phyloP scores from a whole-genome alignment of 2,888 invertebrate species.

The Troides oblongomaculatus region DNA sequence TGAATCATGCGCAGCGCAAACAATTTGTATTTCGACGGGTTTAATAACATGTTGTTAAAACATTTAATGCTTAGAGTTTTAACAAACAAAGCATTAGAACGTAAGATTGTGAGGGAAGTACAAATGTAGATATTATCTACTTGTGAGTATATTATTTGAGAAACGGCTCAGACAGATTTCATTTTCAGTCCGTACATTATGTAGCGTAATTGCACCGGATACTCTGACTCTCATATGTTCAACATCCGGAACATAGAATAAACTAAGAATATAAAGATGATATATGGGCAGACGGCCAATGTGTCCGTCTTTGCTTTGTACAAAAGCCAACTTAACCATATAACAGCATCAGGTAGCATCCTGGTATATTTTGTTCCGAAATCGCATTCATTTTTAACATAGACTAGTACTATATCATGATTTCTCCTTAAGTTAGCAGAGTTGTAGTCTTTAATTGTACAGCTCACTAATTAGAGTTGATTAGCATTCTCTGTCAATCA shows the following conservation, averaged over 20 bases:
- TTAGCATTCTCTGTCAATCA: too few species aligned
- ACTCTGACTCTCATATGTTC: too few species aligned
- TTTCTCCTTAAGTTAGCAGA: too few species aligned
- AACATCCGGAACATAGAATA: too few species aligned
- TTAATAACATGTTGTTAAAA: constrained; percentile 17
- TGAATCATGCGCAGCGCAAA: constrained; percentile 24
- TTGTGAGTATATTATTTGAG: not conserved
- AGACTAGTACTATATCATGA: too few species aligned
- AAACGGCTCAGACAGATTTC: not conserved
- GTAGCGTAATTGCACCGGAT: too few species aligned
- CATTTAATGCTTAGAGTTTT: constrained; percentile 7
- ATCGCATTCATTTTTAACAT: not conserved
- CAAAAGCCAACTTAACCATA: not conserved
- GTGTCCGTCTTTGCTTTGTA: not conserved
- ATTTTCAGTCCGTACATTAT: not conserved
- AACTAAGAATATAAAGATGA: too few species aligned
- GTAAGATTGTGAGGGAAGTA: not conserved
- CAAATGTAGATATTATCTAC: not conserved
- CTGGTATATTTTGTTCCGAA: not conserved
- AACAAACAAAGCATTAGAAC: constrained; percentile 2
- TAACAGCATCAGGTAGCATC: not conserved
- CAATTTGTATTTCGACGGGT: constrained; percentile 20
- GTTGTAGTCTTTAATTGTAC: too few species aligned
- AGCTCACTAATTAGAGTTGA: too few species aligned
- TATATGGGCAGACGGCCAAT: not conserved